Evolutionary conservation across 2,797 vertebrate species (phyloP).

Genomic region (Hafferia zeledoni): DNA sequence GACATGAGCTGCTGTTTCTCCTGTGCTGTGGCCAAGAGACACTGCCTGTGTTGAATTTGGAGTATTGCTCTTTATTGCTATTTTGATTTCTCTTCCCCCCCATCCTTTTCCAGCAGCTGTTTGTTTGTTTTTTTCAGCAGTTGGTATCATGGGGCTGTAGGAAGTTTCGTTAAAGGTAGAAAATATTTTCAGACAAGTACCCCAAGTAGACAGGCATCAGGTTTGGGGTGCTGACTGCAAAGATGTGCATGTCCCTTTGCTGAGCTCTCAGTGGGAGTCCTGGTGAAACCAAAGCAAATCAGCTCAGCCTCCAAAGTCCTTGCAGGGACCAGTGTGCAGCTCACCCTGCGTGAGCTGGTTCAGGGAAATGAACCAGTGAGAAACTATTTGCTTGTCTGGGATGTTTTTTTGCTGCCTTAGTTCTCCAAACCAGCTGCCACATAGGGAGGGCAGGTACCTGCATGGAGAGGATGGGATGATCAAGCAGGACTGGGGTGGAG

Average conservation of each 20-base stretch:
- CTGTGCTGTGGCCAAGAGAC: fast-evolving
- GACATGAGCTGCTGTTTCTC: neutral
- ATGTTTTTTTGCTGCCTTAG: neutral
- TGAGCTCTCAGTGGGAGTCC: neutral
- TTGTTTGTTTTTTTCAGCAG: neutral
- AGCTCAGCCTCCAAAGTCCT: neutral
- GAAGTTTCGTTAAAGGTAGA: neutral
- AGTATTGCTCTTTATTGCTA: neutral
- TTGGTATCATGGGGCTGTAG: fast-evolving
- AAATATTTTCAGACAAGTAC: neutral
- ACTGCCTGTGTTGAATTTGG: neutral
- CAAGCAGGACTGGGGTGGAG: neutral
- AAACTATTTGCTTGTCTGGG: neutral
- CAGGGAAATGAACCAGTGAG: neutral
- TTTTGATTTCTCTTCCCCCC: neutral
- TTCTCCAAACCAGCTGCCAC: neutral
- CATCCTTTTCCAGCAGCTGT: neutral
- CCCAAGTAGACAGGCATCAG: neutral
- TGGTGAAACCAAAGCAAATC: neutral
- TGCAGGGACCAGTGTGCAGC: neutral
- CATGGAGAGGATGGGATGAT: neutral
- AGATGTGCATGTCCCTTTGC: neutral
- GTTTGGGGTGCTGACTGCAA: neutral
- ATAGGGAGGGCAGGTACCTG: neutral
- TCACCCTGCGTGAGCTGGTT: neutral